Evolutionary conservation across 53 echinoderm and acorn worm species (phyloP), one percentile per base, ranked within the genome.

Genomic region (Apostichopus leukothele): DNA sequence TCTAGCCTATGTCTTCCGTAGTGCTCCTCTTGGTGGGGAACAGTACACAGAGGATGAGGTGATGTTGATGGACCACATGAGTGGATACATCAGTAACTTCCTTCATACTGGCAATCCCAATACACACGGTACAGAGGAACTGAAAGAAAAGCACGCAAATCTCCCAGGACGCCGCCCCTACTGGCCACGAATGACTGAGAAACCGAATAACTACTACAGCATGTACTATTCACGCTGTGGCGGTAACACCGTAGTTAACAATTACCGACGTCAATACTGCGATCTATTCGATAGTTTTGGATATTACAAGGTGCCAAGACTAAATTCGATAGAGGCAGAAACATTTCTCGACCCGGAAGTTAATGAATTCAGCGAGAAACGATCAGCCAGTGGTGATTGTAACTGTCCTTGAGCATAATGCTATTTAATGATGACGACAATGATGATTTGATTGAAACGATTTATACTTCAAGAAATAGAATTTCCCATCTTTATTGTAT

Each of bases 81-180:
- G 71, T 10, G 76, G 67, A 4, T 89, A 89, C 53, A 19, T 79
- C 6, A 83, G 76, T 20, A 89, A 83, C 83, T 89, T 89, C 73
- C 53, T 81, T 9, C 89, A 89, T 73, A 89, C 81, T 4, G 89
- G 89, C 5, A 89, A 89, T 74, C 88, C 88, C 18, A 87, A 87
- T n/a, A 74, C 14, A 4, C 68, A 59, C 50, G 85, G 85, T 27
- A 85, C 85, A 50, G 85, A 85, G 12, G 50, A 22, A 16, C 61
- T 78, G 7, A 76, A 63, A 6, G 22, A 54, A 14, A 63, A 76
- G 23, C 76, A 76, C 79, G 50, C 60, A 5, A 55, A 85, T 25
- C 66, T 85, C 3, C 5, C 26, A 50, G 85, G 85, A 67, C 63
- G 67, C 6, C 68, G 85, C 10, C 85, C 85, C 1, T 21, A 67